These are phyloP conservation scores for Drosophila lacertosa DNA, from an alignment of 1,140 invertebrate species.

Conservation along the genomic window DNA sequence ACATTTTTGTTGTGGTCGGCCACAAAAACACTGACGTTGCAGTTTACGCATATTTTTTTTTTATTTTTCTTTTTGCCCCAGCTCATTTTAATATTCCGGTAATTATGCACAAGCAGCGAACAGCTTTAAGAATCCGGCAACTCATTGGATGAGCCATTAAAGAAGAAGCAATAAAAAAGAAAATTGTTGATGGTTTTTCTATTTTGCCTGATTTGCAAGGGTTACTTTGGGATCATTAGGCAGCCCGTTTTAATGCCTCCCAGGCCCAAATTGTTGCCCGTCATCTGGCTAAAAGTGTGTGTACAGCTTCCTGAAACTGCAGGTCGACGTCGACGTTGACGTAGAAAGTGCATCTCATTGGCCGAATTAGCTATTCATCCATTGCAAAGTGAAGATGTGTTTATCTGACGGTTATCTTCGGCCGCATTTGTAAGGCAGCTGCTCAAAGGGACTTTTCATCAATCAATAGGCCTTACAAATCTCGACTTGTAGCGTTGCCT, in stretches of 20 bases:
- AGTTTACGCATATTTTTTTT: neutral
- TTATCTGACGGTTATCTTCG: conserved; percentile 25
- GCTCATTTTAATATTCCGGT: conserved; percentile 40
- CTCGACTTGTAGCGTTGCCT: neutral
- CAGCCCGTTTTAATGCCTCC: conserved; percentile 15
- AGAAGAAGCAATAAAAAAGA: neutral
- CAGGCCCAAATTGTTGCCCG: conserved; percentile 31
- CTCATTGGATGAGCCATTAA: conserved; percentile 40
- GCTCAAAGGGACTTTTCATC: conserved; percentile 5
- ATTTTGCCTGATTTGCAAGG: conserved; percentile 11
- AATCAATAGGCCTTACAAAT: conserved; percentile 7
- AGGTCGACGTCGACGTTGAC: no score
- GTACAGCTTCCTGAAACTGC: neutral
- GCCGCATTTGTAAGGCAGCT: conserved; percentile 5
- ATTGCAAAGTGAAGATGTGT: conserved; percentile 18
- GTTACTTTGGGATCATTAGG: conserved; percentile 28
- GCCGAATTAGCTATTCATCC: conserved; percentile 34
- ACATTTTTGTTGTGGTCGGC: neutral
- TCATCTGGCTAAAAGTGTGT: conserved; percentile 21
- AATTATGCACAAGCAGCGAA: conserved; percentile 36
- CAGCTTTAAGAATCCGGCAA: conserved; percentile 35
- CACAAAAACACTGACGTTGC: conserved; percentile 9
- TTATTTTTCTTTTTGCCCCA: no score
- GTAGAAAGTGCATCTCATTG: conserved; percentile 35
- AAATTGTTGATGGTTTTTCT: neutral